Percentiles rank a stretch among this genome's conserved stretches.
phyloP scores from a whole-genome alignment of 2,113 vertebrate species.

The Uropsilus gracilis region DNA sequence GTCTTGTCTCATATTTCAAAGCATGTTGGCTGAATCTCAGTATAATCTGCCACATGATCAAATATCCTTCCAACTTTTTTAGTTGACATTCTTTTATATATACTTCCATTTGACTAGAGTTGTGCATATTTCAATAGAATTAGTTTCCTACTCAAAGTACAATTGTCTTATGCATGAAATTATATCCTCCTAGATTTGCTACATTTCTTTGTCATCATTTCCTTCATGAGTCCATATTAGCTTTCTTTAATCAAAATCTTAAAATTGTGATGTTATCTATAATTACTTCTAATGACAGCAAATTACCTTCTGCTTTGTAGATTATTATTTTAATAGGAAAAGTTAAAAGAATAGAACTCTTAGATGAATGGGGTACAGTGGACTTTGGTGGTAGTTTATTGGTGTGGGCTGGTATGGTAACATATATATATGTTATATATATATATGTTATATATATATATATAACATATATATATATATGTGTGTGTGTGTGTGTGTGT shows the following conservation, averaged over 20 bases:
- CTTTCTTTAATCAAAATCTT: conserved; percentile 8
- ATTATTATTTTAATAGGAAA: neutral
- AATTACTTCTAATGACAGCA: neutral
- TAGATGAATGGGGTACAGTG: too few species aligned
- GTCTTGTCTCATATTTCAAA: neutral
- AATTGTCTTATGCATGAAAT: neutral
- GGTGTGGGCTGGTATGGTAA: too few species aligned
- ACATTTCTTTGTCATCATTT: neutral
- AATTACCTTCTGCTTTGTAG: neutral
- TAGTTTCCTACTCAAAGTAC: neutral
- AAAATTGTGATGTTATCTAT: neutral
- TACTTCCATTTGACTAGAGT: neutral
- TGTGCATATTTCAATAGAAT: neutral
- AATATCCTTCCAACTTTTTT: neutral
- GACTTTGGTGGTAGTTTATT: too few species aligned
- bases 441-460: too few species aligned
- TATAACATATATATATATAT: too few species aligned
- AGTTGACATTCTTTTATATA: neutral
- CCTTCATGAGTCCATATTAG: neutral
- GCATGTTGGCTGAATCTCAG: neutral
- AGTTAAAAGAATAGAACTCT: neutral
- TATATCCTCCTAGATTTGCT: neutral
- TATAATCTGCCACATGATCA: neutral
- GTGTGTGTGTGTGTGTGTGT: too few species aligned
- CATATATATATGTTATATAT: too few species aligned